Evolutionary conservation across 2,888 invertebrate species (phyloP), one percentile per base, ranked within the genome.

Genomic region (Agonopterix alstromeriana): DNA sequence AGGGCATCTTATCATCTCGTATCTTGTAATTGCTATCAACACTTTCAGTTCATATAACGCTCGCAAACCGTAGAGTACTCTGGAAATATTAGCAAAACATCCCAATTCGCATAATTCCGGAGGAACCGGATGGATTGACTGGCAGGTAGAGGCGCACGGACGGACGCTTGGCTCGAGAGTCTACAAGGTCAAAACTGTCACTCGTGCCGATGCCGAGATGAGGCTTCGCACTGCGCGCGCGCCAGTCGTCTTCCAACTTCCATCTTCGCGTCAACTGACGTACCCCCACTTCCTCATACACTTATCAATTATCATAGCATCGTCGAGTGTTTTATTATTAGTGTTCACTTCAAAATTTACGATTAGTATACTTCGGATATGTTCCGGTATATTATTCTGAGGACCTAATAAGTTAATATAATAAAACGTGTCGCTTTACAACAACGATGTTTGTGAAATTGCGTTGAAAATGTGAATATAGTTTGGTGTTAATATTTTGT

Each of bases 151-250:
- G 27, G 27, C 27, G 27, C 63, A 55, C 58, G 54, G 62, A 62
- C n/a, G n/a, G 57, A 65, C 27, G 27, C 27, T 27, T 5, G 27
- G 5, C 27, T 27, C 27, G 27, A 27, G 17, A 17, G 3, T 2
- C 3, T 51, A 62, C 83, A 85, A 85, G 86, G 85, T 81, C 77
- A 67, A 60, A 60, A 63, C 70, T 75, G 79, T 80, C 83, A 81
- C 68, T 73, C 17, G 17, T 17, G 57, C 53, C 49, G 61, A 59
- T 72, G 57, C 53, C 49, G 60, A 60, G 60, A 60, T 58, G 70
- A 74, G 73, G 66, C 73, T 76, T 71, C 70, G 64, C 60, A 61
- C 58, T 63, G 63, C 59, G 60, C 55, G 63, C 56, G 58, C 63
- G 36, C 12, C 63, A 63, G 61, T 61, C 69, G 61, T 42, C 49